Evolutionary conservation across 1,140 invertebrate species (phyloP), one percentile per base, ranked within the genome.

Genomic region (Drosophila jambulina): DNA sequence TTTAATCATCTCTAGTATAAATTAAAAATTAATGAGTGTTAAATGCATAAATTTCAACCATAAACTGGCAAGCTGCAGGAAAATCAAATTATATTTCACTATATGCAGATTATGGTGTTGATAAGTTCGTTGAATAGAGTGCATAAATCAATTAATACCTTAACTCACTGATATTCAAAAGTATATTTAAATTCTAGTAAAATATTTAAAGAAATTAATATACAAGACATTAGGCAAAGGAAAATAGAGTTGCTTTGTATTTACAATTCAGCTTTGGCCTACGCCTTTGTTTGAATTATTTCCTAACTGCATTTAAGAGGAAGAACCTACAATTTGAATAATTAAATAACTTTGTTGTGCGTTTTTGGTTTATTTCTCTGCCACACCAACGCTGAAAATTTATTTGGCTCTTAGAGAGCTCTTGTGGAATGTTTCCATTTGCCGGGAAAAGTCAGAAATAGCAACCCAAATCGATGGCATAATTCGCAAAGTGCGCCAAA

Each of bases 401-500:
- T 59, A 21, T 36, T 56, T 58, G 25, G 27, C n/a, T 27, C 32
- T 43, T 8, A 17, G n/a, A 49, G 29, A 59, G 42, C 25, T 21
- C 32, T 75, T 40, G 17, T 3, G 9, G 13, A 40, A 63, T 74
- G 57, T 54, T 75, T 75, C 15, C 48, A 56, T 72, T 72, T 49
- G 49, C 70, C 36, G 67, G 12, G 9, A 54, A 48, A 21, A 17
- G 29, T 46, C 27, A 38, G 48, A 21, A 59, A 57, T 49, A 29
- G 32, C 57, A 71, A 34, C 48, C 48, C 46, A 53, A 76, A 77
- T 77, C 74, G 74, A 77, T 76, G 60, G 61, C 61, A 67, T 53
- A 76, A 75, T 81, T 78, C 69, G 56, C 65, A 72, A 51, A 68
- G 62, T 56, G 63, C 63, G 63, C 32, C 63, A 56, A 56, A 40